Conservation (phyloP, 2,113 vertebrate genomes). For the Entosphenus tridentatus region DNA sequence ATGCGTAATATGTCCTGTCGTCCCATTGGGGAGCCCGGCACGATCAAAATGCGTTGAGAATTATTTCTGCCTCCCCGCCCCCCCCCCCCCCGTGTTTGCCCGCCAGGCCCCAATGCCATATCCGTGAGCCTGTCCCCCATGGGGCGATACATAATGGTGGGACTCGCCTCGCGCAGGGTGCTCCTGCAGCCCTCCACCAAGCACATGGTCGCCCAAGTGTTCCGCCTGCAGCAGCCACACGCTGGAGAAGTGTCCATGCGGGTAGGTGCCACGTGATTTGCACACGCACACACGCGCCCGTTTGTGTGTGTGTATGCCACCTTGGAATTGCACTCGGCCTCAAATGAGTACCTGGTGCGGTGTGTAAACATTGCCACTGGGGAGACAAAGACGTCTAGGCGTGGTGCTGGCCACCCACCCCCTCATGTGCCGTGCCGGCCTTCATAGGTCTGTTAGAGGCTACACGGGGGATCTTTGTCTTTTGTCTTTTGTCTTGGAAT, state of each 20-base stretch:
- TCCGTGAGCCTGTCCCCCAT: slow-evolving; percentile 89
- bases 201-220: slow-evolving; percentile 99
- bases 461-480: no score
- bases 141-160: slow-evolving; percentile 95
- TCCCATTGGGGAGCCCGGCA: no score
- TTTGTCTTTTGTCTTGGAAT: no score
- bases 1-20: no score
- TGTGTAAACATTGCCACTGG: no score
- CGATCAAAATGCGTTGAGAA: no score
- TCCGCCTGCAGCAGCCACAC: slow-evolving; percentile 86
- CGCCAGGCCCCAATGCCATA: slow-evolving; percentile 76
- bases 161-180: slow-evolving; percentile 76
- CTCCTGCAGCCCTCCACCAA: slow-evolving; percentile 85
- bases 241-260: slow-evolving; percentile 93
- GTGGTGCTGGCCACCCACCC: no score
- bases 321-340: not conserved
- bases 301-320: not conserved
- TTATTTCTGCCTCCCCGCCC: not conserved
- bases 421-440: no score
- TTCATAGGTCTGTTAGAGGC: no score
- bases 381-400: no score
- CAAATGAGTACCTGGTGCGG: not conserved
- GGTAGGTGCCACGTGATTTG: slow-evolving; percentile 26
- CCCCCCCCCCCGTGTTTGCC: not conserved
- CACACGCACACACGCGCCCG: not conserved